phyloP scores from a whole-genome alignment of 1,140 invertebrate genomes.

The Drosophila cardini region DNA sequence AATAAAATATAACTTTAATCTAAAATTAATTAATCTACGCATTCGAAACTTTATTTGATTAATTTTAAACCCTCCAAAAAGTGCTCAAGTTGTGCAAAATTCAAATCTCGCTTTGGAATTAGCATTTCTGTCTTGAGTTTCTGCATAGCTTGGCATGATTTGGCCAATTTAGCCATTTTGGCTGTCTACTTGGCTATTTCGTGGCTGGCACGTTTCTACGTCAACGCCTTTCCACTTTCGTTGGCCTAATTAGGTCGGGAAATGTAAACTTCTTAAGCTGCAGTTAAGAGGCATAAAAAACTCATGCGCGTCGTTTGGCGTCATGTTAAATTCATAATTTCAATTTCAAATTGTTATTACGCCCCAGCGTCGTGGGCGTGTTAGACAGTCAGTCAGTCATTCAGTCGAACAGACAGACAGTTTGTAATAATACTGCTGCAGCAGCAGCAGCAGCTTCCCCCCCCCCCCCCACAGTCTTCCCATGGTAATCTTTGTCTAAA shows the following conservation, averaged over 20 bases:
- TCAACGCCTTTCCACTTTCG: neutral
- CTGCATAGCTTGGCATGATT: constrained; percentile 42
- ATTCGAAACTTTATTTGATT: neutral
- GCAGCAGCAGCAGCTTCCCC: neutral
- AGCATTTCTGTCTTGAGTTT: constrained; percentile 34
- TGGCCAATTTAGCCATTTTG: constrained; percentile 2
- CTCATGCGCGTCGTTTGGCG: constrained; percentile 70
- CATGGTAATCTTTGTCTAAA: constrained; percentile 16
- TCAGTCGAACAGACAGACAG: neutral
- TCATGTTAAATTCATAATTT: constrained; percentile 80
- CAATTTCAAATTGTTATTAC: constrained; percentile 80
- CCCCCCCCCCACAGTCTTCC: neutral
- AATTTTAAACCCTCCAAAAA: neutral
- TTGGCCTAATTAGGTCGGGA: constrained; percentile 58
- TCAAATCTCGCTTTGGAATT: constrained; percentile 19
- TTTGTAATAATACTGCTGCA: constrained; percentile 15
- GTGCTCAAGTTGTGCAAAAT: neutral
- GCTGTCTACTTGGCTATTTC: neutral
- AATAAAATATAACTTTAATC: neutral
- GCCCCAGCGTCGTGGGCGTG: constrained; percentile 28
- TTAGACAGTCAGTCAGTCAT: constrained; percentile 1
- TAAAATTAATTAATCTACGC: neutral
- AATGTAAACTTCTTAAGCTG: constrained; percentile 77
- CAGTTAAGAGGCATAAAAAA: constrained; percentile 80
- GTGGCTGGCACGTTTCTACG: neutral